Conservation (phyloP, 1,140 invertebrate species). For the Linepithema humile region DNA sequence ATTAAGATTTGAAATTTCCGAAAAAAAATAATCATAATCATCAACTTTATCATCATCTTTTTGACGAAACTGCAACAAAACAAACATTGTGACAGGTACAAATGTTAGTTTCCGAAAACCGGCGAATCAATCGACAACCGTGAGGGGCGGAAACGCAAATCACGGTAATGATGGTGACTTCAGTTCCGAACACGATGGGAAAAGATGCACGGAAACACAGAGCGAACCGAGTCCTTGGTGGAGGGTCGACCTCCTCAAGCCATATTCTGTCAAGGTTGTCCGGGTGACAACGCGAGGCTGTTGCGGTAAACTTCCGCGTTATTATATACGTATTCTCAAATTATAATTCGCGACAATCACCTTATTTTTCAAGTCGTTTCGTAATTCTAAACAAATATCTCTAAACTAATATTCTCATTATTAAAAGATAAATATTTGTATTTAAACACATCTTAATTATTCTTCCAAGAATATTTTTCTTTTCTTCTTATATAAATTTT, state of each 20-base stretch:
- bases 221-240: slow-evolving; percentile 96
- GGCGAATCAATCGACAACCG: slow-evolving; percentile 94
- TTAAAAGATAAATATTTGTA: no score
- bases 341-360: neutral
- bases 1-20: no score
- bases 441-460: neutral
- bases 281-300: slow-evolving; percentile 94
- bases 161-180: slow-evolving; percentile 95
- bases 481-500: neutral
- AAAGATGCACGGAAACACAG: slow-evolving; percentile 94
- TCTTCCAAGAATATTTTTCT: neutral
- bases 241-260: slow-evolving; percentile 93
- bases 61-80: neutral
- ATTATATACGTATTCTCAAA: neutral
- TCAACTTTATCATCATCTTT: no score
- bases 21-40: no score
- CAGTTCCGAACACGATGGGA: slow-evolving; percentile 93
- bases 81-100: slow-evolving; percentile 85
- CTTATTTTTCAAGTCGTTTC: neutral
- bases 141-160: slow-evolving; percentile 90
- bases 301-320: slow-evolving; percentile 86
- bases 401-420: neutral
- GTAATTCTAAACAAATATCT: neutral
- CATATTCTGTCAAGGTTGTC: slow-evolving; percentile 93
- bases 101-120: slow-evolving; percentile 95